Evolutionary conservation across 1,140 invertebrate species (phyloP), one percentile per base, ranked within the genome.

Genomic region (Tetranychus urticae): DNA sequence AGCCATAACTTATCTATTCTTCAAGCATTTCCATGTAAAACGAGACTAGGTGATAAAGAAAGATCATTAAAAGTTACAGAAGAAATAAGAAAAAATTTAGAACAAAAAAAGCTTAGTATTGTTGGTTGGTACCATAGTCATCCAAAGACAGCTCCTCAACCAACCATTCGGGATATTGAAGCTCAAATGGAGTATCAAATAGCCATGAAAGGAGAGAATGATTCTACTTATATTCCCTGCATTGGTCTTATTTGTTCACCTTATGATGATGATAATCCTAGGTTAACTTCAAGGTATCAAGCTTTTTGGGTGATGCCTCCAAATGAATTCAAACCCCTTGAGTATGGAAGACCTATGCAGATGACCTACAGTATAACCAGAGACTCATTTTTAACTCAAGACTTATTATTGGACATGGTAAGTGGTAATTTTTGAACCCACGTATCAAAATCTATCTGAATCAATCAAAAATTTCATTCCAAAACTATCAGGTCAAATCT

Each of bases 101-200:
- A 88, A 69, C 81, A 80, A 68, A 77, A 84, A 63, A 81, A 84
- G 60, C 76, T 92, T 36, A 81, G 80, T 36, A 74, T 93, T 10
- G 82, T 94, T 42, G 90, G 89, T 4, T 93, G 90, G 89, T 96
- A 96, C 76, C 90, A 96, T 70, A 91, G 87, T n/a, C 90, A 94
- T 76, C 88, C 89, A 1, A 79, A 82, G 50, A 83, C 85, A 62
- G 80, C 84, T 64, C 84, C 88, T 10, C 84, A 88, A 63, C 89
- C 89, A 10, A 88, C 87, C 23, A 73, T 93, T 1, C 76, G 85
- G 54, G 91, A 96, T 71, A 85, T 91, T 63, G 86, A 91, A 68
- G 81, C 84, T 64, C 91, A 96, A 71, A 75, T 94, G 60, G 88
- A 92, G 67, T 92, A 93, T 76, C 86, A 97, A 75, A 85, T 94